Conservation (phyloP, 2,888 invertebrate species). For the Drosophila emarginata region DNA sequence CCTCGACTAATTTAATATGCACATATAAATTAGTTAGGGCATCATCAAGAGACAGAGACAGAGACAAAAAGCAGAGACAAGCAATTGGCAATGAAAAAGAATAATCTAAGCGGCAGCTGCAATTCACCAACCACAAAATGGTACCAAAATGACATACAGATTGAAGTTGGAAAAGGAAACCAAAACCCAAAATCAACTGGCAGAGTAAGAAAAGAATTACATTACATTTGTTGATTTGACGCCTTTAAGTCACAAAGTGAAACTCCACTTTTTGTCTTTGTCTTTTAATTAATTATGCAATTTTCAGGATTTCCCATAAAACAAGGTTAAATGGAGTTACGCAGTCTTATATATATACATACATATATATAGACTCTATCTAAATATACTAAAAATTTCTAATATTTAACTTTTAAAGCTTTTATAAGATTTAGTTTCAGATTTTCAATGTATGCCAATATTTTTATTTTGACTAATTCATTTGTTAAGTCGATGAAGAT, state of each 20-base stretch:
- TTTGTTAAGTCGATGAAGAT: too few relatives aligned
- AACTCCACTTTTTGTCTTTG: constrained; percentile 4
- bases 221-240: not conserved
- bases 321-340: too few relatives aligned
- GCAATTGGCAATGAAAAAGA: constrained; percentile 9
- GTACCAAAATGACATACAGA: constrained; percentile 27
- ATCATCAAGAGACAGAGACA: constrained; percentile 22
- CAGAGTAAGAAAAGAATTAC: not conserved
- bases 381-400: too few relatives aligned
- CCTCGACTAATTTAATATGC: constrained; percentile 73
- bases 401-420: too few relatives aligned
- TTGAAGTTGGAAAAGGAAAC: not conserved
- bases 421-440: too few relatives aligned
- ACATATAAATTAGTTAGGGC: constrained; percentile 73
- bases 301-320: not conserved
- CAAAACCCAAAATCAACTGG: not conserved
- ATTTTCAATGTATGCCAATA: too few relatives aligned
- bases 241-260: not conserved
- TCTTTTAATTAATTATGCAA: constrained; percentile 13
- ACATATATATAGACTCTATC: too few relatives aligned
- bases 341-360: too few relatives aligned
- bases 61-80: not conserved
- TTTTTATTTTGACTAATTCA: too few relatives aligned
- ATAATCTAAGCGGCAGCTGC: constrained; percentile 37
- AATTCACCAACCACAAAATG: constrained; percentile 3